Conservation (phyloP, 2,797 vertebrate species). For the Chanos chanos region DNA sequence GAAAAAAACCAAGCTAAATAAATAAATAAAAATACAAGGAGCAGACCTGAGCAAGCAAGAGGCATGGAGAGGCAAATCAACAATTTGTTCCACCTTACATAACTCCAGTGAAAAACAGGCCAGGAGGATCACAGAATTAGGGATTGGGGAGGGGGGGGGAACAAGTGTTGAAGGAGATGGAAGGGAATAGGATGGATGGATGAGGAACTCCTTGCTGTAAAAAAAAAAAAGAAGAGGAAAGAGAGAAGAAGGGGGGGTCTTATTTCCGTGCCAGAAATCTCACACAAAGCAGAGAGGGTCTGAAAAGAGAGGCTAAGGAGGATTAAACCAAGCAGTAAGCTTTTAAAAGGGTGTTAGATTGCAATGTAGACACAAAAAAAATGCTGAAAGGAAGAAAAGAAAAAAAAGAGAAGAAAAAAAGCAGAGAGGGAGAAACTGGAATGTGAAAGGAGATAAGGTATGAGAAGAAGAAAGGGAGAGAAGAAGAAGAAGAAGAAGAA, state of each 20-base stretch:
- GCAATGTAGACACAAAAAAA: conserved; percentile 72
- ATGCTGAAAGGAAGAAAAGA: conserved; percentile 5
- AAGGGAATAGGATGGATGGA: conserved; percentile 22
- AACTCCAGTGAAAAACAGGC: conserved; percentile 58
- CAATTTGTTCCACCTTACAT: conserved; percentile 72
- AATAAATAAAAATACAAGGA: conserved; percentile 50
- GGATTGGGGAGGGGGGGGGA: conserved; percentile 48
- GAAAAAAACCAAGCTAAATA: conserved; percentile 45
- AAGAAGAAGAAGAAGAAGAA: conserved; percentile 28
- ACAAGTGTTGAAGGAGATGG: conserved; percentile 36
- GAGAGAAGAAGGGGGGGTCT: conserved; percentile 47
- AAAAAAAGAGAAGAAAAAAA: not conserved
- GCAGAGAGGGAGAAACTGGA: not conserved
- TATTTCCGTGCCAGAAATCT: conserved; percentile 69
- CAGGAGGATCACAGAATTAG: conserved; percentile 50
- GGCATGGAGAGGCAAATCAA: conserved; percentile 63
- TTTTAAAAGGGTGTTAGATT: conserved; percentile 80
- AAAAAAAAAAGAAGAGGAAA: too few species aligned
- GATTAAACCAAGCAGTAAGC: conserved; percentile 77
- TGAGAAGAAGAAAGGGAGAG: not conserved
- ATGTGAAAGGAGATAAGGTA: conserved; percentile 17
- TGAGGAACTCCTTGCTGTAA: too few species aligned
- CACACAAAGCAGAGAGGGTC: conserved; percentile 74
- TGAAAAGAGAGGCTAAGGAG: conserved; percentile 69
- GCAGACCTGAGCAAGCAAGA: conserved; percentile 52